A percentile compares a stretch with the other conserved stretches of the same genome.
Evolutionary conservation across 1,140 invertebrate genomes (phyloP).

Genomic region (Bombyx mori): DNA sequence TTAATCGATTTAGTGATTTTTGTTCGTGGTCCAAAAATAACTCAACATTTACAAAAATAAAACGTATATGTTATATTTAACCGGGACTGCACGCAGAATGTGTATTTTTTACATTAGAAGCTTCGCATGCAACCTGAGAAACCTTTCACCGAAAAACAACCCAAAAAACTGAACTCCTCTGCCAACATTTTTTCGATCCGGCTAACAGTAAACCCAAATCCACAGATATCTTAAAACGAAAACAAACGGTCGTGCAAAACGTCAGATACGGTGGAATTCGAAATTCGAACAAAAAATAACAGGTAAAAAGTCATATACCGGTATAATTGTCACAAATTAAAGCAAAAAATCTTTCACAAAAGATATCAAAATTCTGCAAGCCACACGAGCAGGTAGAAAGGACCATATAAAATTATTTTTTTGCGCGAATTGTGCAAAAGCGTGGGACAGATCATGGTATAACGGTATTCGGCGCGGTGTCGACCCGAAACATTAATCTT

Average conservation of each 20-base stretch:
- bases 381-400: constrained; percentile 67
- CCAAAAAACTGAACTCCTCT: too few relatives aligned
- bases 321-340: constrained; percentile 72
- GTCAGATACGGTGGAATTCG: constrained; percentile 34
- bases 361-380: constrained; percentile 71
- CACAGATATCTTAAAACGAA: constrained; percentile 30
- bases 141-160: too few relatives aligned
- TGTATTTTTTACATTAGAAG: too few relatives aligned
- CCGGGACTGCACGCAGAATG: too few relatives aligned
- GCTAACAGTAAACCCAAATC: constrained; percentile 44
- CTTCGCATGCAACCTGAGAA: too few relatives aligned
- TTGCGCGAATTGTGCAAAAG: constrained; percentile 61
- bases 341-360: constrained; percentile 63
- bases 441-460: constrained; percentile 55
- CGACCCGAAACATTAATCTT: constrained; percentile 32
- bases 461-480: constrained; percentile 50
- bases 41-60: too few relatives aligned
- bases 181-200: constrained; percentile 17
- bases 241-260: constrained; percentile 60
- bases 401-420: constrained; percentile 55
- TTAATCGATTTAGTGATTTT: too few relatives aligned
- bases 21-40: too few relatives aligned
- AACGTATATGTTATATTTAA: too few relatives aligned
- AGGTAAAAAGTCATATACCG: constrained; percentile 71
- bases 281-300: constrained; percentile 41